phyloP scores from a whole-genome alignment of 2,888 invertebrate genomes.

The Diaprepes abbreviatus region DNA sequence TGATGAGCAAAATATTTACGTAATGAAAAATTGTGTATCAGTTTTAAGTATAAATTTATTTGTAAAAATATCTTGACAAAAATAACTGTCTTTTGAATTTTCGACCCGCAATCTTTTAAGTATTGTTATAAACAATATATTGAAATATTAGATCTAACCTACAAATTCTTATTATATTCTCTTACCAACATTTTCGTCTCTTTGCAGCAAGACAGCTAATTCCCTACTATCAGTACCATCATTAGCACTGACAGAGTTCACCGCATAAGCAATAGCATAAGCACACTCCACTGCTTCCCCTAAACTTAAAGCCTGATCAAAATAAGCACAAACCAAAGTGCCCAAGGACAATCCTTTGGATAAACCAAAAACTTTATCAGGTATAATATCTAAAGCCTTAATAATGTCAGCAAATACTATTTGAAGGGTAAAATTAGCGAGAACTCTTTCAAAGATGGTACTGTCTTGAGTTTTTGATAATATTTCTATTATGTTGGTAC shows the following conservation, averaged over 20 bases:
- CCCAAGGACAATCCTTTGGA: conserved; percentile 83
- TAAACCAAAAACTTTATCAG: conserved; percentile 52
- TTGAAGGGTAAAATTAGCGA: conserved; percentile 72
- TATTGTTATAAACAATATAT: too few species aligned
- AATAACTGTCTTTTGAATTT: too few species aligned
- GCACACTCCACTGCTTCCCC: conserved; percentile 85
- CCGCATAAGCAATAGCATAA: conserved; percentile 59
- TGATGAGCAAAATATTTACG: background rate
- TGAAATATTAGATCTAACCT: too few species aligned
- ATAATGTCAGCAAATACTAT: conserved; percentile 66
- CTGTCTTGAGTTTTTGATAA: background rate
- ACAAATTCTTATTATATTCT: too few species aligned
- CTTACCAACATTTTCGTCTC: conserved; percentile 18
- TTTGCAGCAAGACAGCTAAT: background rate
- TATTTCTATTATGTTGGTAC: conserved; percentile 30
- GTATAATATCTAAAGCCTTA: conserved; percentile 65
- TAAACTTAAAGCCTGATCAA: conserved; percentile 87
- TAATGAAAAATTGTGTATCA: background rate
- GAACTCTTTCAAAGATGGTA: conserved; percentile 15
- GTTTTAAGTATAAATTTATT: too few species aligned
- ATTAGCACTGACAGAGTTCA: conserved; percentile 3
- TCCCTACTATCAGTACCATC: conserved; percentile 12
- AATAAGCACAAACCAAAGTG: conserved; percentile 92
- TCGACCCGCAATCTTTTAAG: too few species aligned
- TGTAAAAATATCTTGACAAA: too few species aligned